Conservation (phyloP, 2,113 vertebrate species). For the Antechinus stuartii region DNA sequence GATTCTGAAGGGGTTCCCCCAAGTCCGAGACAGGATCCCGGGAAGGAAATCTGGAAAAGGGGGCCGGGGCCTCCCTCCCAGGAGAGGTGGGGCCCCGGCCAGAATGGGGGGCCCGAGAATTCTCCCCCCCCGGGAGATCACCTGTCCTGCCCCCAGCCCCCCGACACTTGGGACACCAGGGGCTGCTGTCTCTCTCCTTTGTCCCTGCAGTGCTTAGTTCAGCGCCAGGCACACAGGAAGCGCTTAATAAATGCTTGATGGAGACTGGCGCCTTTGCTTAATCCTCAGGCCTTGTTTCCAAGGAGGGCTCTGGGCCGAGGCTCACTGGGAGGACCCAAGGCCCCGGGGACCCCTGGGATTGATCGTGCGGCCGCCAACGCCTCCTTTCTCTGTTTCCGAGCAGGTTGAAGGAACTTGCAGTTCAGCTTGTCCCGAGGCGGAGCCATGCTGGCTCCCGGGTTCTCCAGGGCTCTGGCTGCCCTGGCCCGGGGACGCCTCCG, state of each 20-base stretch:
- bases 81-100: not conserved
- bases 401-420: not conserved
- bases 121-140: not conserved
- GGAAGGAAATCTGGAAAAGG: not conserved
- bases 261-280: not conserved
- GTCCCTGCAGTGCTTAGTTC: too few relatives aligned
- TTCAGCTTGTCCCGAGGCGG: fast-evolving
- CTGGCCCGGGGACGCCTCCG: not conserved
- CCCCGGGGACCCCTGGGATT: not conserved
- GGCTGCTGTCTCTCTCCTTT: not conserved
- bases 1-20: too few relatives aligned
- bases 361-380: not conserved
- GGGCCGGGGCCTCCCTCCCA: not conserved
- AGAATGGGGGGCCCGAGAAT: not conserved
- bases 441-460: not conserved
- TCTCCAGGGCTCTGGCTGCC: not conserved
- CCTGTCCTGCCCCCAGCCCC: too few relatives aligned
- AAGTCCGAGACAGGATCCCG: not conserved
- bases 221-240: not conserved
- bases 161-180: not conserved
- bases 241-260: not conserved
- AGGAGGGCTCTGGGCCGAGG: not conserved
- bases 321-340: not conserved
- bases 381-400: not conserved
- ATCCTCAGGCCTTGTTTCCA: not conserved